Evolutionary conservation across 2,113 vertebrate species (phyloP).

Genomic region (Mus spicilegus): DNA sequence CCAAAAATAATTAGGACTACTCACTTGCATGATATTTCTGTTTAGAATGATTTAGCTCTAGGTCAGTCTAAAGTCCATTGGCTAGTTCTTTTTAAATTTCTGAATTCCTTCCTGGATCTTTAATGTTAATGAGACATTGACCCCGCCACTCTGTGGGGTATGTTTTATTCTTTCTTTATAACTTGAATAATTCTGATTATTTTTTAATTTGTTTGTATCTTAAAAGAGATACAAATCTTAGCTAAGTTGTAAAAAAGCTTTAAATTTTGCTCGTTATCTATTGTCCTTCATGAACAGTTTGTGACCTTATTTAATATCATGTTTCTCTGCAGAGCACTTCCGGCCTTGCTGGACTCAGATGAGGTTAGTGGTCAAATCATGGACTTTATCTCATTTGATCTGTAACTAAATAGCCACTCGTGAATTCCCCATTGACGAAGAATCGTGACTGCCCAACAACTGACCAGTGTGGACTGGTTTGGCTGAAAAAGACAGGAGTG

Average conservation of each 20-base stretch:
- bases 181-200: conserved; percentile 5
- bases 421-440: conserved; percentile 32
- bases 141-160: not conserved
- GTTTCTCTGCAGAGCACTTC: conserved; percentile 86
- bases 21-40: conserved; percentile 54
- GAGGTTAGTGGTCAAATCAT: conserved; percentile 88
- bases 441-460: conserved; percentile 30
- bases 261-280: conserved; percentile 17
- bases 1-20: conserved; percentile 41
- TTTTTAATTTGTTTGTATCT: conserved; percentile 10
- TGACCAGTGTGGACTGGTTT: not conserved
- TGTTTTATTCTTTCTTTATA: conserved; percentile 38
- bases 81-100: conserved; percentile 33
- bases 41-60: conserved; percentile 51
- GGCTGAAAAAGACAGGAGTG: conserved; percentile 34
- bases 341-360: conserved; percentile 91
- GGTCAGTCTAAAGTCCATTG: conserved; percentile 19
- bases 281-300: conserved; percentile 40
- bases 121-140: conserved; percentile 21
- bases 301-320: conserved; percentile 35
- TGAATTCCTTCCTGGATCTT: not conserved
- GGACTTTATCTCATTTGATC: conserved; percentile 61
- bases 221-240: conserved; percentile 7
- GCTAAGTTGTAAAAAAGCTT: conserved; percentile 12
- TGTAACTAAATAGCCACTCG: conserved; percentile 70